Percentiles rank a stretch among this genome's conserved stretches.
phyloP scores from a whole-genome alignment of 2,113 vertebrate genomes.

The Boulengeromyrus knoepffleri region DNA sequence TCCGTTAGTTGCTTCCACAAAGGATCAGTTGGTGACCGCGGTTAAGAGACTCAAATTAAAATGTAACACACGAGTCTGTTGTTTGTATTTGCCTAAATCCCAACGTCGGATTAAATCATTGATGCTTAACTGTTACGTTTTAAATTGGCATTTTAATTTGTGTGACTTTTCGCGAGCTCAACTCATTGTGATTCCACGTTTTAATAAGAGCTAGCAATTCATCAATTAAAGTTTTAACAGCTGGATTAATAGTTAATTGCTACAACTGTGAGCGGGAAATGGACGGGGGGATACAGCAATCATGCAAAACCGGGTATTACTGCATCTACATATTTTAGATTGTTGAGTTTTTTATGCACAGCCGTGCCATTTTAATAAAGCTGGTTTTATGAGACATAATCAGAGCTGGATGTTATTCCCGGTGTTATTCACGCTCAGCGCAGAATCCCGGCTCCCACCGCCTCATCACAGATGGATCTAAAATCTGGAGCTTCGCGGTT shows the following conservation, averaged over 20 bases:
- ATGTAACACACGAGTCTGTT: neutral
- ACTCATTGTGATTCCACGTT: neutral
- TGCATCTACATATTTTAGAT: neutral
- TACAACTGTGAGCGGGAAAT: neutral
- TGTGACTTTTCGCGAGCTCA: neutral
- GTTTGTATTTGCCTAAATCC: neutral
- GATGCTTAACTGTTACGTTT: neutral
- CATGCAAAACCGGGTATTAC: neutral
- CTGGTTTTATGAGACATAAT: neutral
- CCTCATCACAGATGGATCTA: neutral
- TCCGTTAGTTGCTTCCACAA: neutral
- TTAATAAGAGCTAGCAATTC: neutral
- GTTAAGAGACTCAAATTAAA: neutral
- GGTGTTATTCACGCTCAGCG: neutral
- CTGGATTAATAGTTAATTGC: slow-evolving; percentile 4
- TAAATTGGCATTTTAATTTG: slow-evolving; percentile 1
- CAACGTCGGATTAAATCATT: neutral
- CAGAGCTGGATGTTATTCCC: neutral
- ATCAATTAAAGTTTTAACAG: slow-evolving; percentile 2
- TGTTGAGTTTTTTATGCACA: neutral
- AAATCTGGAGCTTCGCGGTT: neutral
- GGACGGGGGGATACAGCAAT: neutral
- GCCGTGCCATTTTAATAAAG: neutral
- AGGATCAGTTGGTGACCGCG: neutral
- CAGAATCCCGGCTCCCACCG: neutral